Conservation (phyloP, 2,888 invertebrate genomes). For the Calameuta idolon region DNA sequence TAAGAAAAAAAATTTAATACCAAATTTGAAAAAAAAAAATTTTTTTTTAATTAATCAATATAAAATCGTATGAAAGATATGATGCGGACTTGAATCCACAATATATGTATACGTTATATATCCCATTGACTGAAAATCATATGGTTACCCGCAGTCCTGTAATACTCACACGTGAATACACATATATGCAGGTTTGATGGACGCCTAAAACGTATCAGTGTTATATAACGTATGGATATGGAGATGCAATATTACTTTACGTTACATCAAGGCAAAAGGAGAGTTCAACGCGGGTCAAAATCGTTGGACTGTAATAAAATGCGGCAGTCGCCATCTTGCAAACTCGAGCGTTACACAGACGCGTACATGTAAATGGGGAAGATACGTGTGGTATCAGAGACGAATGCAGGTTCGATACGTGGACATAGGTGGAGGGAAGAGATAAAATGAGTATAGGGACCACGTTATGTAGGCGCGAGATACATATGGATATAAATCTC, state of each 20-base stretch:
- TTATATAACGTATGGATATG: background rate
- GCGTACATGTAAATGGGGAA: background rate
- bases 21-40: background rate
- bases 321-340: slow-evolving; percentile 2
- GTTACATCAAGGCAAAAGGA: background rate
- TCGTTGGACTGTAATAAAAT: slow-evolving; percentile 10
- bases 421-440: background rate
- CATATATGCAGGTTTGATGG: background rate
- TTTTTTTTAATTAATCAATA: no score
- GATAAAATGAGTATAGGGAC: background rate
- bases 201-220: background rate
- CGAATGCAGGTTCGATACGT: background rate
- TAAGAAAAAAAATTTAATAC: no score
- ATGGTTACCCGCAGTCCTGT: no score
- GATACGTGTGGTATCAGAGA: background rate
- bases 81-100: background rate
- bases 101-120: background rate
- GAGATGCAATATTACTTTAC: background rate
- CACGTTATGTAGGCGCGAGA: background rate
- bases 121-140: no score
- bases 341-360: background rate
- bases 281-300: slow-evolving; percentile 14
- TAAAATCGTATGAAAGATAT: background rate
- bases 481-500: slow-evolving; percentile 1
- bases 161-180: background rate